phyloP scores from a whole-genome alignment of 2,888 invertebrate species.

The Cistogaster globosa region DNA sequence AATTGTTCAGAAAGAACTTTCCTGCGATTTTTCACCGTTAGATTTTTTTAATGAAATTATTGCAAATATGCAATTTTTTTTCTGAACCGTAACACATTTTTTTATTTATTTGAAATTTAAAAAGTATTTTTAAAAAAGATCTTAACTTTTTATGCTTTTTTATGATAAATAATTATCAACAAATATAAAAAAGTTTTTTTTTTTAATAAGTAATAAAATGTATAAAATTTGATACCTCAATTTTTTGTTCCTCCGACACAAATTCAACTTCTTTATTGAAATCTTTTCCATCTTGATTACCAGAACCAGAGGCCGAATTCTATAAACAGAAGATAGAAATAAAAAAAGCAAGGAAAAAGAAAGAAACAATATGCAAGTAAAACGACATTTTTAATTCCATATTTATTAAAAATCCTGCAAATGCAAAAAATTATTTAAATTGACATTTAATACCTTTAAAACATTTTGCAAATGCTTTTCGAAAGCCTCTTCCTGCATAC shows the following conservation, averaged over 20 bases:
- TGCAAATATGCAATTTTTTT: too few relatives aligned
- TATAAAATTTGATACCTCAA: slow-evolving; percentile 79
- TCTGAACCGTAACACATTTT: too few relatives aligned
- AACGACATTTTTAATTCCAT: background rate
- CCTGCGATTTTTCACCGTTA: too few relatives aligned
- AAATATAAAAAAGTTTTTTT: background rate
- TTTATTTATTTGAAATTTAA: too few relatives aligned
- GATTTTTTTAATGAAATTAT: too few relatives aligned
- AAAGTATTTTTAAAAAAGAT: too few relatives aligned
- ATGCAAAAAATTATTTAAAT: background rate
- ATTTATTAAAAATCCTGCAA: background rate
- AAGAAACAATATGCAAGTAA: slow-evolving; percentile 8
- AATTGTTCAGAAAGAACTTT: too few relatives aligned
- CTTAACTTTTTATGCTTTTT: slow-evolving; percentile 29
- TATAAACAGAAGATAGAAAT: slow-evolving; percentile 22
- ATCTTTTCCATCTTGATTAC: slow-evolving; percentile 77
- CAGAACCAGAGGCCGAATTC: slow-evolving; percentile 78
- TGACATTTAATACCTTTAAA: slow-evolving; percentile 84
- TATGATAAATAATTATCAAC: background rate
- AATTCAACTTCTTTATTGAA: slow-evolving; percentile 87
- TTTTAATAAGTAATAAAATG: slow-evolving; percentile 37
- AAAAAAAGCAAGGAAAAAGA: slow-evolving; percentile 18
- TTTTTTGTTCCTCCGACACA: slow-evolving; percentile 85
- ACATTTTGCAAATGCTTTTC: slow-evolving; percentile 90
- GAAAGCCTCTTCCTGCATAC: slow-evolving; percentile 89